Evolutionary conservation across 2,113 vertebrate genomes (phyloP), one percentile per base, ranked within the genome.

Genomic region (Tauraco erythrolophus): DNA sequence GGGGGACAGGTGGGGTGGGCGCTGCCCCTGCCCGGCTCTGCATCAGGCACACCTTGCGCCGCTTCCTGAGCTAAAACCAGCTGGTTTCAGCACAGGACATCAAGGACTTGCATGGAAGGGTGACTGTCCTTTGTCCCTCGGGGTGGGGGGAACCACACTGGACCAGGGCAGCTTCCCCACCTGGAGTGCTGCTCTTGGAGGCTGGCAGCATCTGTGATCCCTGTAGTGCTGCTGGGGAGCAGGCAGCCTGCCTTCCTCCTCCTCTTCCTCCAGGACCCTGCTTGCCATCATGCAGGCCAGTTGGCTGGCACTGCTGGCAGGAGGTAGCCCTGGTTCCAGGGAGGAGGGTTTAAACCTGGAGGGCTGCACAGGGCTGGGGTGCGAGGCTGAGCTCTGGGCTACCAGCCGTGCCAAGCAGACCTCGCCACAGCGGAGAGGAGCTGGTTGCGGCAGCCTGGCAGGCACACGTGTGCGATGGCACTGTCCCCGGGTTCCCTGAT

Each of bases 11-110:
- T 12, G 12, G 41, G 41, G 1, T 14, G 51, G 71, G 76, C 51
- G 35, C 58, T 84, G 79, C 86, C 66, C 33, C 22, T 37, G 62
- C 80, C 39, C 72, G 2, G 56, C 41, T 41, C 41, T 7, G 14
- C 0, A 0, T 7, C 11, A 1, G 35, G 16, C 60, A 37, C 60
- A 7, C 19, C 60, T 54, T 5, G 1, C 3, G 0, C 24, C 1
- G 1, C 71, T 22, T 14, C 5, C 46, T 0, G 2, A 6, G 57
- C 70, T 35, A 6, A 3, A 5, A 23, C 1, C 2, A 6, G 35
- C 51, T 39, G 39, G 3, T 22, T 66, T 53, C 4, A 18, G 33
- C 41, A 2, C 13, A 31, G 62, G 35, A 7, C 60, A 27, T 4
- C 2, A 1, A 12, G 57, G 39, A 37, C 25, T 33, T 1, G 4